phyloP scores from a whole-genome alignment of 2,797 vertebrate genomes.

The Darevskia mixta region DNA sequence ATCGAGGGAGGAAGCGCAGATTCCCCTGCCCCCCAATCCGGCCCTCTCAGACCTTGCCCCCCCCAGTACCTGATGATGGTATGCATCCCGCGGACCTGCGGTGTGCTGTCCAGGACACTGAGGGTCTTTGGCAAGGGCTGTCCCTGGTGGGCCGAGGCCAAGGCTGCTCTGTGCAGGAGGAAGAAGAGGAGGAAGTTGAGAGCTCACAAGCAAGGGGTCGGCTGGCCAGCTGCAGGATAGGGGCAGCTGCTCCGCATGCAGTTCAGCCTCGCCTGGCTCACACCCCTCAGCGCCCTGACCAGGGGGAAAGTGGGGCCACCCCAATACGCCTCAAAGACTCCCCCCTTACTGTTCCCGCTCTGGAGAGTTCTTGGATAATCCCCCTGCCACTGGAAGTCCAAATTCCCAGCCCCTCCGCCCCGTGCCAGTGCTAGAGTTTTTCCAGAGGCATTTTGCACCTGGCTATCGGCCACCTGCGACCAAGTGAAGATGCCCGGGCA shows the following conservation, averaged over 20 bases:
- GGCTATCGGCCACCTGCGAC: no score
- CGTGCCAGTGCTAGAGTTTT: neutral
- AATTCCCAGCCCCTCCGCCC: neutral
- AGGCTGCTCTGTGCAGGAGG: constrained; percentile 72
- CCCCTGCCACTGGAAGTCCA: neutral
- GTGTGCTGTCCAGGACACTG: constrained; percentile 85
- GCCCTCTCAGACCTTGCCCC: no score
- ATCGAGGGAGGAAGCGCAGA: neutral
- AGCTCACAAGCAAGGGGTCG: no score
- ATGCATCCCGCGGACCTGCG: constrained; percentile 89
- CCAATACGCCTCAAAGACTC: no score
- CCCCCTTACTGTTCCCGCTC: no score
- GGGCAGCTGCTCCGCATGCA: neutral
- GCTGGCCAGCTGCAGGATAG: neutral
- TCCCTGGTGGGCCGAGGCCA: constrained; percentile 87
- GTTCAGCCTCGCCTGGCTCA: rapidly evolving
- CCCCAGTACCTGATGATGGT: constrained; percentile 87
- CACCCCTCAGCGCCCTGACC: no score
- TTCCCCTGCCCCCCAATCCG: no score
- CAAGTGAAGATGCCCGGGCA: no score
- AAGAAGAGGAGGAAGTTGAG: neutral
- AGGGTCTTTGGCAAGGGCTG: constrained; percentile 86
- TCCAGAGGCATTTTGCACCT: no score
- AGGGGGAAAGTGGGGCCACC: no score
- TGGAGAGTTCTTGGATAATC: no score